Conservation (phyloP, 2,113 vertebrate species). For the Petromus typicus region DNA sequence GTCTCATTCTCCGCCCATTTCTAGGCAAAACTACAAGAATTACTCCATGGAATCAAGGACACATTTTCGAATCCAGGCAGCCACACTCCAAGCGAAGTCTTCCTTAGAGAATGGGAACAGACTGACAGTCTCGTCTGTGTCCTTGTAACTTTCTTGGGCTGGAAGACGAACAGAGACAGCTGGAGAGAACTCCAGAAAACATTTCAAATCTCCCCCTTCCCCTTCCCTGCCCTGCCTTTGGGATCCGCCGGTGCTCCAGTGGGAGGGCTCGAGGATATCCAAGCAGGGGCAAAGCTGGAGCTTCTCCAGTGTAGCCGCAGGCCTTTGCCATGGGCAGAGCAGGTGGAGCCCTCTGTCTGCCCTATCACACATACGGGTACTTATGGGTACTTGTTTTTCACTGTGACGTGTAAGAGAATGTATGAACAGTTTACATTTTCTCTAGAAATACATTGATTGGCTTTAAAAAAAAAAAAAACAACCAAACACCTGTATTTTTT, state of each 20-base stretch:
- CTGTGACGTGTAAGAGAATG: constrained; percentile 80
- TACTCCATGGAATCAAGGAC: constrained; percentile 99
- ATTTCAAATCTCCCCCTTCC: constrained; percentile 59
- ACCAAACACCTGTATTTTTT: constrained; percentile 58
- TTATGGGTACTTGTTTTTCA: constrained; percentile 79
- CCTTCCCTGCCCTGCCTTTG: constrained; percentile 38
- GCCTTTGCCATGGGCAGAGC: constrained; percentile 62
- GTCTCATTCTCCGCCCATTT: constrained; percentile 80
- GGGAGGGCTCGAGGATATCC: not conserved
- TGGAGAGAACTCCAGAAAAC: constrained; percentile 69
- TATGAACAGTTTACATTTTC: constrained; percentile 79
- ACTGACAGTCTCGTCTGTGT: constrained; percentile 56
- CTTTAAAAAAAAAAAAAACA: constrained; percentile 19
- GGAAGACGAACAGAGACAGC: constrained; percentile 1
- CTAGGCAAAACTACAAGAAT: constrained; percentile 98
- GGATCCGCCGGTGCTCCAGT: constrained; percentile 50
- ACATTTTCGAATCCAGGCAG: constrained; percentile 98
- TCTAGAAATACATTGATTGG: constrained; percentile 72
- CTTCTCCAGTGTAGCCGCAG: constrained; percentile 58
- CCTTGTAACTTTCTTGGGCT: constrained; percentile 71
- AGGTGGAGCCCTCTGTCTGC: constrained; percentile 41
- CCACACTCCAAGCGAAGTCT: constrained; percentile 93
- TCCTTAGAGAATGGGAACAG: constrained; percentile 66
- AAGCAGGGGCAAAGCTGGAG: constrained; percentile 19
- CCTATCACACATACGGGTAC: constrained; percentile 75